Evolutionary conservation across 2,888 invertebrate species (phyloP).

Genomic region (Celastrina argiolus): DNA sequence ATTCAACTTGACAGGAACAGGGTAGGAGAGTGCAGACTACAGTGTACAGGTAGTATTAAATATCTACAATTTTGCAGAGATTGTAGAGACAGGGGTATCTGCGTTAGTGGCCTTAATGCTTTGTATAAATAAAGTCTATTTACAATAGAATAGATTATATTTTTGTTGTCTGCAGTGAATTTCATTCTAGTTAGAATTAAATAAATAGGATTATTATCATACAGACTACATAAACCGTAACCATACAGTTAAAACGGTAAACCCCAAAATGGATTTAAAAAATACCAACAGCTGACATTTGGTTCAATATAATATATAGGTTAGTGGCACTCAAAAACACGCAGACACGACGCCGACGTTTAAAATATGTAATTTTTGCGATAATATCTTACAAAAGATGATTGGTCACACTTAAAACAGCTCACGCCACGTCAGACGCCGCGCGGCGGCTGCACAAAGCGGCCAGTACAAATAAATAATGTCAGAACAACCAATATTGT

Average conservation of each 20-base stretch:
- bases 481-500: conserved; percentile 76
- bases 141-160: no score
- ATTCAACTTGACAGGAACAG: no score
- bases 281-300: conserved; percentile 2
- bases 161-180: no score
- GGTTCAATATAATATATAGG: conserved; percentile 1
- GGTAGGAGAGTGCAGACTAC: no score
- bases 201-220: background rate
- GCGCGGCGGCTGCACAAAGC: conserved; percentile 60
- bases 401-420: conserved; percentile 69
- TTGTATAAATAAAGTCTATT: no score
- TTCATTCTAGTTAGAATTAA: no score
- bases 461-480: conserved; percentile 74
- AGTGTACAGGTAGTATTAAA: no score
- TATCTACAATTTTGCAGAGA: no score
- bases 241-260: background rate
- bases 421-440: conserved; percentile 57
- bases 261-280: background rate
- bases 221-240: background rate
- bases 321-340: conserved; percentile 15
- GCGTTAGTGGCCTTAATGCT: no score
- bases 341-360: conserved; percentile 2
- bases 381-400: conserved; percentile 58
- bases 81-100: no score
- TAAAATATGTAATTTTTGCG: conserved; percentile 33